phyloP scores from a whole-genome alignment of 2,797 vertebrate genomes.

The Sebastes dallii region DNA sequence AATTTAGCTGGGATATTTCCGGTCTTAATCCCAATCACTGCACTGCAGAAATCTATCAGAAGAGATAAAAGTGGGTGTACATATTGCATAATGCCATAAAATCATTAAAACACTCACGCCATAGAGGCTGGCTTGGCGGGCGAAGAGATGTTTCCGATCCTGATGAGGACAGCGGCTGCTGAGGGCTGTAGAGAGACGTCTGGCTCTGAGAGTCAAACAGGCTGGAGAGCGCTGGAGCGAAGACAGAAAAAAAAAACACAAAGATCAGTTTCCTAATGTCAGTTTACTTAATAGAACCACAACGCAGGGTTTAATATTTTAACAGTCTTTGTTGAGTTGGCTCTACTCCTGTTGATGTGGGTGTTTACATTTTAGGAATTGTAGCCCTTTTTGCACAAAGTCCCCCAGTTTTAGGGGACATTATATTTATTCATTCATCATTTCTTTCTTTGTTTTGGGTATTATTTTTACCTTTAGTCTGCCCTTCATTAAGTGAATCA shows the following conservation, averaged over 20 bases:
- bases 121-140: constrained; percentile 84
- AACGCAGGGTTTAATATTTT: not conserved
- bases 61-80: not conserved
- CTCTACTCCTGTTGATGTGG: not conserved
- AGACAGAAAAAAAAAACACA: not conserved
- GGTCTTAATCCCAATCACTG: not conserved
- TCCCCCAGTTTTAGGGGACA: not conserved
- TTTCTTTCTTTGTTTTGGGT: not conserved
- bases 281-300: not conserved
- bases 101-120: constrained; percentile 87
- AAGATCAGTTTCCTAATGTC: not conserved
- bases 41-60: not conserved
- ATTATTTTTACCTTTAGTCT: not conserved
- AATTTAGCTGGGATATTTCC: not conserved
- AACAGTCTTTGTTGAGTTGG: not conserved
- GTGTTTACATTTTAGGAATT: not conserved
- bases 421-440: not conserved
- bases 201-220: constrained; percentile 91
- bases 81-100: not conserved
- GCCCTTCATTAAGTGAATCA: not conserved
- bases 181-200: constrained; percentile 84
- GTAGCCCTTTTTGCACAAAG: not conserved
- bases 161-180: constrained; percentile 83
- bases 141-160: constrained; percentile 77
- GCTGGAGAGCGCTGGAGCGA: constrained; percentile 77